Conservation (phyloP, 2,113 vertebrate species). For the Antennarius striatus region DNA sequence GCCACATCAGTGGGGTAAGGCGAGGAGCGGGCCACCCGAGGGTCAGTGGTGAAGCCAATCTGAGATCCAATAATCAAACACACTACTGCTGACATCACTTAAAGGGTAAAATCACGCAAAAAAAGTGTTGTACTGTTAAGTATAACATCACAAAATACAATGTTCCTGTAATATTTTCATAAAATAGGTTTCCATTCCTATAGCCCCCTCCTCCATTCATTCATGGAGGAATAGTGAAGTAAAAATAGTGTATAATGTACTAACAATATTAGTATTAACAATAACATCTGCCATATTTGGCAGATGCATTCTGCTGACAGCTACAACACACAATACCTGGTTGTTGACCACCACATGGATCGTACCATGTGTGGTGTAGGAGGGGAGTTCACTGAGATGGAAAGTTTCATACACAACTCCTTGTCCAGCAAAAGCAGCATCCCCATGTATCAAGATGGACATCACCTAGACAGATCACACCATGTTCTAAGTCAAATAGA, state of each 20-base stretch:
- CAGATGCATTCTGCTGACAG: background rate
- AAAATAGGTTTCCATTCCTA: too few relatives aligned
- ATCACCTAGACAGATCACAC: conserved; percentile 82
- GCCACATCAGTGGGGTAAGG: conserved; percentile 90
- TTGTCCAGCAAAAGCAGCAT: conserved; percentile 91
- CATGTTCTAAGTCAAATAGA: background rate
- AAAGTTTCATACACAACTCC: conserved; percentile 94
- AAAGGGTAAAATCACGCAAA: background rate
- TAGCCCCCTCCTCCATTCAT: too few relatives aligned
- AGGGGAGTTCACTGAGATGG: conserved; percentile 91
- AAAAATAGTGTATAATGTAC: background rate
- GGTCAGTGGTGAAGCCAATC: conserved; percentile 94
- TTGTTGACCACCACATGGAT: conserved; percentile 95
- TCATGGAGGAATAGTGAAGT: too few relatives aligned
- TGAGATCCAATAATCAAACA: conserved; percentile 53
- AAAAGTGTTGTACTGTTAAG: too few relatives aligned
- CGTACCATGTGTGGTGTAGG: conserved; percentile 90
- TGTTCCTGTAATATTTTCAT: too few relatives aligned
- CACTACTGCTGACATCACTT: background rate
- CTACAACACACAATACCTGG: conserved; percentile 80
- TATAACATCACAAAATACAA: too few relatives aligned
- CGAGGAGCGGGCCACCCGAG: conserved; percentile 90
- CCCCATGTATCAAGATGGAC: conserved; percentile 91
- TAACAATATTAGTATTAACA: background rate
- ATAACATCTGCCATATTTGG: background rate